Percentiles rank a stretch among this genome's conserved stretches.
Conservation (phyloP, 2,113 vertebrate genomes). For the Neogobius melanostomus region DNA sequence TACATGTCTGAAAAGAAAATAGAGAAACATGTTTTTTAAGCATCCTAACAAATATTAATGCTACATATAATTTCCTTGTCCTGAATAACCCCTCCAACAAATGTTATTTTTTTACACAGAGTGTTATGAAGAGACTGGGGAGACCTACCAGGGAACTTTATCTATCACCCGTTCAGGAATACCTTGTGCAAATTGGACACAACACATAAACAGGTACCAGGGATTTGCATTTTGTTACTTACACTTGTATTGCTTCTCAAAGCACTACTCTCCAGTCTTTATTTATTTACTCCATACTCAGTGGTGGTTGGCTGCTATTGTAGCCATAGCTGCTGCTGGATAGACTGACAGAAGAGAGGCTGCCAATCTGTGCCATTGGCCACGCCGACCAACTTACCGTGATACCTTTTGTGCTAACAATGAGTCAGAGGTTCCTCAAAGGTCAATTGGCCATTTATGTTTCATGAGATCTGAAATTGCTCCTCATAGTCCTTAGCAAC, state of each 20-base stretch:
- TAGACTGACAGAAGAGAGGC: too few relatives aligned
- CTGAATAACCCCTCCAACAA: constrained; percentile 27
- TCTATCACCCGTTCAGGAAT: constrained; percentile 91
- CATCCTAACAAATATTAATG: neutral
- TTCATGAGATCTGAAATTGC: constrained; percentile 55
- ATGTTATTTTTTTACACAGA: constrained; percentile 74
- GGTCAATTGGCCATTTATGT: constrained; percentile 66
- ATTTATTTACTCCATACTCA: too few relatives aligned
- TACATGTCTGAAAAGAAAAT: constrained; percentile 29
- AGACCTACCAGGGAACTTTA: constrained; percentile 85
- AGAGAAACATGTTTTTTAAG: constrained; percentile 23
- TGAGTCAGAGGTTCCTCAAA: constrained; percentile 57
- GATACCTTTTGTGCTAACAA: constrained; percentile 65
- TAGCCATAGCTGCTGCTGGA: too few relatives aligned
- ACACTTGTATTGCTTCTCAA: too few relatives aligned
- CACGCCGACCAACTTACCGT: neutral
- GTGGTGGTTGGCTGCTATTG: too few relatives aligned
- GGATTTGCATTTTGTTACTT: neutral
- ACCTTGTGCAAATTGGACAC: constrained; percentile 89
- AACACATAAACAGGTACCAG: constrained; percentile 77
- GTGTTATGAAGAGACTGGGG: constrained; percentile 90
- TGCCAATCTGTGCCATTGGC: too few relatives aligned
- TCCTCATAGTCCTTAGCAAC: constrained; percentile 41
- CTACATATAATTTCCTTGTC: neutral
- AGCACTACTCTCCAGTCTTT: neutral